Evolutionary conservation across 2,797 vertebrate species (phyloP), one percentile per base, ranked within the genome.

Genomic region (Brachymystax lenok): DNA sequence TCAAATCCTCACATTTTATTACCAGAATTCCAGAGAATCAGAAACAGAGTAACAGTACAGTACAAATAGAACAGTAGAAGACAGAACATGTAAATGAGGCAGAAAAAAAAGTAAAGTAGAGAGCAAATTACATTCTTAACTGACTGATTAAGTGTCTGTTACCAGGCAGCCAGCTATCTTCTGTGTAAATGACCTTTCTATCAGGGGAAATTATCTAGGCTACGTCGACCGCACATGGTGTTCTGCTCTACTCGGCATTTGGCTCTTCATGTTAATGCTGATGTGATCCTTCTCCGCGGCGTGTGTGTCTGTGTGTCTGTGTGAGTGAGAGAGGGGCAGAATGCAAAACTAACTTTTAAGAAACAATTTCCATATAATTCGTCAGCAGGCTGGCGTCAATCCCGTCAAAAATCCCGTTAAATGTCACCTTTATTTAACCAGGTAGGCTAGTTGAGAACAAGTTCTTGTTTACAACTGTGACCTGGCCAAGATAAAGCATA

Each of bases 341-440:
- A 89, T 89, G 87, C 89, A 88, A 91, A 92, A 91, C 87, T 89
- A 95, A 94, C 94, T 93, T 89, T 92, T 92, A 94, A 94, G 93
- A 94, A 96, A 95, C 95, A 95, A 96, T 96, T 96, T 95, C 93
- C 90, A 88, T 90, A 91, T 94, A 95, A 96, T 96, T 94, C 93
- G 95, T 96, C 95, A 94, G 92, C 83, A 76, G 92, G 90, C 88
- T 86, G 91, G 90, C 93, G 91, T 95, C 83, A 64, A 96, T 96
- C 90, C 93, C 90, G 93, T 24, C 24, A 24, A 24, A 24, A n/a
- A n/a, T n/a, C n/a, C n/a, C n/a, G n/a, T 24, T 24, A 24, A 24
- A 24, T 24, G 0, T 24, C 24, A 24, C 24, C 24, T 24, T 24
- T 24, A 24, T 24, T 24, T 24, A 24, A 24, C 24, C 24, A 24